A percentile compares a stretch with the other conserved stretches of the same genome.
Conservation (phyloP, 2,888 invertebrate genomes). For the Cyclophora punctaria region DNA sequence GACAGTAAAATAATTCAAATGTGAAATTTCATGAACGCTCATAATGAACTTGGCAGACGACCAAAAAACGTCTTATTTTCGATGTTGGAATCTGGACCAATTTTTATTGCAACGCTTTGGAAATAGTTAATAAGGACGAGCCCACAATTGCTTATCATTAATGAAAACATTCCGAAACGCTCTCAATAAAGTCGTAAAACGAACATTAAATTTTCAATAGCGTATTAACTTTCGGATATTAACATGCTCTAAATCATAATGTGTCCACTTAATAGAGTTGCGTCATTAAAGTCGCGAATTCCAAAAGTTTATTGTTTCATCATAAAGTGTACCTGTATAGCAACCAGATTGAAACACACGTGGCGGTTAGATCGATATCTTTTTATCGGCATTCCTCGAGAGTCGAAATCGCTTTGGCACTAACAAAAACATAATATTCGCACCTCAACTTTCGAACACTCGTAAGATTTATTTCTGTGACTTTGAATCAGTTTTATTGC, state of each 20-base stretch:
- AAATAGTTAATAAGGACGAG: constrained; percentile 58
- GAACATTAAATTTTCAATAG: constrained; percentile 23
- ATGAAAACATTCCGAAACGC: constrained; percentile 18
- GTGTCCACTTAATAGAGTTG: constrained; percentile 17
- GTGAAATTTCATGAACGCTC: constrained; percentile 76
- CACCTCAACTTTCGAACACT: constrained; percentile 59
- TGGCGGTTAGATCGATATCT: constrained; percentile 47
- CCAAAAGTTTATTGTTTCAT: constrained; percentile 48
- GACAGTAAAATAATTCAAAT: constrained; percentile 76
- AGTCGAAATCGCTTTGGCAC: constrained; percentile 41
- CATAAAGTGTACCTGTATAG: constrained; percentile 38
- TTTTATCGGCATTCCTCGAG: constrained; percentile 53
- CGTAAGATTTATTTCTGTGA: constrained; percentile 71
- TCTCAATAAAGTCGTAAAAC: constrained; percentile 18
- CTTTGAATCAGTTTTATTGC: constrained; percentile 70
- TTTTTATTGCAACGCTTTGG: constrained; percentile 72
- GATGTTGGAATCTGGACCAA: constrained; percentile 74
- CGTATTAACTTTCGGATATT: constrained; percentile 24
- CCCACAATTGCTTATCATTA: constrained; percentile 52
- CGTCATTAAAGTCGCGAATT: constrained; percentile 53
- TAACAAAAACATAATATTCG: constrained; percentile 42
- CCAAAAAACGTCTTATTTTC: constrained; percentile 76
- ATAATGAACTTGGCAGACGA: constrained; percentile 74
- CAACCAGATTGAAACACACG: constrained; percentile 40
- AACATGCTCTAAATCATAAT: constrained; percentile 13